Percentiles rank a stretch among this genome's conserved stretches.
phyloP scores from a whole-genome alignment of 1,140 invertebrate genomes.

The Pemphigus obesinymphae region DNA sequence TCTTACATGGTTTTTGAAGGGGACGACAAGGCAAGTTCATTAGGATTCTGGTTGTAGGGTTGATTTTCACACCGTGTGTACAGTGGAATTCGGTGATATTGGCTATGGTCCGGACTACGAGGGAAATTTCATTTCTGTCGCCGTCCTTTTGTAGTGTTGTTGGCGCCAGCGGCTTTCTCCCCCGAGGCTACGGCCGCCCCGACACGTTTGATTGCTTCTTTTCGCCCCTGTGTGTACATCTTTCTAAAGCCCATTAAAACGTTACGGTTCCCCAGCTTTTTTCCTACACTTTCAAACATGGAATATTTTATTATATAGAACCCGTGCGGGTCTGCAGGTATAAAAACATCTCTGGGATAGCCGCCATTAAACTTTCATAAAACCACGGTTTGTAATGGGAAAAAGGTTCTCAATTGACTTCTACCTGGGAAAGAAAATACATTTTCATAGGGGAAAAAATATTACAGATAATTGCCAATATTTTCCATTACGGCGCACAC shows the following conservation, averaged over 20 bases:
- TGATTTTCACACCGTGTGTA: constrained; percentile 34
- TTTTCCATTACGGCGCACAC: background rate
- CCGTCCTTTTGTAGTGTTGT: constrained; percentile 20
- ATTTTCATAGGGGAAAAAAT: background rate
- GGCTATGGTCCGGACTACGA: background rate
- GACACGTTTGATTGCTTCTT: constrained; percentile 42
- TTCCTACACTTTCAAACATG: background rate
- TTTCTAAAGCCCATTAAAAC: constrained; percentile 39
- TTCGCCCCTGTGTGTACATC: constrained; percentile 21
- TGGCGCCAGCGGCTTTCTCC: constrained; percentile 35
- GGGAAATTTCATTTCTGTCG: constrained; percentile 37
- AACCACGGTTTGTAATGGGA: background rate
- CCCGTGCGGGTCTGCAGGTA: background rate
- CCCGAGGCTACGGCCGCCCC: constrained; percentile 10
- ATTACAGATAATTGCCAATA: background rate
- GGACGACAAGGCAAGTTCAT: constrained; percentile 8
- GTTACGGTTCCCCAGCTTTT: constrained; percentile 32
- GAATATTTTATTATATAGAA: constrained; percentile 23
- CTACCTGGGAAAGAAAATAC: background rate
- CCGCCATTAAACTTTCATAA: constrained; percentile 33
- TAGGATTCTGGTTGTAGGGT: constrained; percentile 36
- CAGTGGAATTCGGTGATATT: constrained; percentile 25
- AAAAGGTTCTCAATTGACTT: constrained; percentile 8
- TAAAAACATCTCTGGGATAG: constrained; percentile 2
- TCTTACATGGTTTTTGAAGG: constrained; percentile 17